These are phyloP conservation scores for Gryllus bimaculatus DNA, from an alignment of 1,140 invertebrate species.

Conservation along the genomic window DNA sequence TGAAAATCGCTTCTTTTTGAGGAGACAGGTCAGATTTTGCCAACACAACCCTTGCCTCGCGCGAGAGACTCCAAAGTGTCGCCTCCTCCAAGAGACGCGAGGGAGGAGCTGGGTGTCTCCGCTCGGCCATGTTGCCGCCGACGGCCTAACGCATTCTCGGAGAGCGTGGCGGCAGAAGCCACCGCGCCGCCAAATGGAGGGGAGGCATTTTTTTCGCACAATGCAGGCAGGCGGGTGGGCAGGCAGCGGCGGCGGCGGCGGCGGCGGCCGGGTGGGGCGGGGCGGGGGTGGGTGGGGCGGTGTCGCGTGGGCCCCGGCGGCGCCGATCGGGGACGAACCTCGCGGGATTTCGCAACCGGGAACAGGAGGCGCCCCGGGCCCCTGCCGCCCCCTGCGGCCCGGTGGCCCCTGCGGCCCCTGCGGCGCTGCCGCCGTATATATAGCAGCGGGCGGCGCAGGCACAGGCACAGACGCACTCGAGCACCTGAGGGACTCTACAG, in stretches of 20 bases:
- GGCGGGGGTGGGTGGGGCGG: too few relatives aligned
- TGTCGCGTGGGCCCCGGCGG: background rate
- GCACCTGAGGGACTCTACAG: background rate
- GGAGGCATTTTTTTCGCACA: too few relatives aligned
- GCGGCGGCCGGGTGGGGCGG: background rate
- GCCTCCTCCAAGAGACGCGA: too few relatives aligned
- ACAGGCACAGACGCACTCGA: background rate
- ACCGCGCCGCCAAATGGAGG: too few relatives aligned
- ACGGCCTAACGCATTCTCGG: too few relatives aligned
- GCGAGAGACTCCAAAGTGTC: too few relatives aligned
- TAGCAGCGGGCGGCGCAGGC: background rate
- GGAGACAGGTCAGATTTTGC: too few relatives aligned
- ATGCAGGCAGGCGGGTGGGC: background rate
- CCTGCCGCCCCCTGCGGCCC: background rate
- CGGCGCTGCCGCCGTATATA: background rate
- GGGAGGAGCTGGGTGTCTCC: too few relatives aligned
- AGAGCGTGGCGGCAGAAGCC: too few relatives aligned
- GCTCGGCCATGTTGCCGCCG: too few relatives aligned
- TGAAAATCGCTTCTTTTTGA: too few relatives aligned
- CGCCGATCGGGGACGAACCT: background rate
- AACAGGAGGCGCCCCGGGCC: background rate
- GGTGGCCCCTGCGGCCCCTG: background rate
- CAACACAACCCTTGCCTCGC: too few relatives aligned
- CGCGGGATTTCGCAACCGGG: background rate
- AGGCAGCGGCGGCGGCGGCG: background rate